phyloP scores from a whole-genome alignment of 2,113 vertebrate genomes.

The Zosterops borbonicus region DNA sequence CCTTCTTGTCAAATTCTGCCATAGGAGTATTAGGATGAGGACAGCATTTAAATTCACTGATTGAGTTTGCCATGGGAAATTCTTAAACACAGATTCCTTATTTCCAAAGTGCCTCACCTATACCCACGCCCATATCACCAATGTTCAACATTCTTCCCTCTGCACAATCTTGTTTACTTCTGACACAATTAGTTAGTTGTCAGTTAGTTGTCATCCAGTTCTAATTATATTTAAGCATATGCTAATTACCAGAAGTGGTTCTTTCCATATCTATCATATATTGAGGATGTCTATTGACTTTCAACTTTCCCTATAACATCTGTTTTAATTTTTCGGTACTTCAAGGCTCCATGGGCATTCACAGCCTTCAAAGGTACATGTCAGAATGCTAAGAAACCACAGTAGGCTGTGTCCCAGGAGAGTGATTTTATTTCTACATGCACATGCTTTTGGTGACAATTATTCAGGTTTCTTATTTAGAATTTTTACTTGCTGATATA shows the following conservation, averaged over 20 bases:
- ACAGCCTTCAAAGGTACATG: neutral
- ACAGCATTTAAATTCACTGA: neutral
- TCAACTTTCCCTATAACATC: neutral
- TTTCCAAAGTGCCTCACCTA: neutral
- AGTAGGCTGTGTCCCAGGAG: neutral
- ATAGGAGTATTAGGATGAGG: neutral
- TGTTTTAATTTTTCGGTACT: neutral
- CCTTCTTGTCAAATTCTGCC: neutral
- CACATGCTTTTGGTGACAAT: neutral
- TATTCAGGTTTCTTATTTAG: neutral
- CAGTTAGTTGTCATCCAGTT: neutral
- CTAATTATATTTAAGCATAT: neutral
- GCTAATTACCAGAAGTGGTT: neutral
- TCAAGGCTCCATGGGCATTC: neutral
- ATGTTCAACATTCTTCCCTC: neutral
- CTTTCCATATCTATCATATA: neutral
- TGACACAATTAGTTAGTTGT: neutral
- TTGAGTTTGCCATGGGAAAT: neutral
- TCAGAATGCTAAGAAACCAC: neutral
- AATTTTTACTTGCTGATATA: constrained; percentile 18
- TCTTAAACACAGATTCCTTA: neutral
- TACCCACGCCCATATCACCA: neutral
- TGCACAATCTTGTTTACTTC: neutral
- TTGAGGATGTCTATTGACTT: neutral
- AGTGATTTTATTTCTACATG: neutral